Percentiles rank a stretch among this genome's conserved stretches.
Evolutionary conservation across 2,797 vertebrate genomes (phyloP).

Genomic region (Dipus sagitta): DNA sequence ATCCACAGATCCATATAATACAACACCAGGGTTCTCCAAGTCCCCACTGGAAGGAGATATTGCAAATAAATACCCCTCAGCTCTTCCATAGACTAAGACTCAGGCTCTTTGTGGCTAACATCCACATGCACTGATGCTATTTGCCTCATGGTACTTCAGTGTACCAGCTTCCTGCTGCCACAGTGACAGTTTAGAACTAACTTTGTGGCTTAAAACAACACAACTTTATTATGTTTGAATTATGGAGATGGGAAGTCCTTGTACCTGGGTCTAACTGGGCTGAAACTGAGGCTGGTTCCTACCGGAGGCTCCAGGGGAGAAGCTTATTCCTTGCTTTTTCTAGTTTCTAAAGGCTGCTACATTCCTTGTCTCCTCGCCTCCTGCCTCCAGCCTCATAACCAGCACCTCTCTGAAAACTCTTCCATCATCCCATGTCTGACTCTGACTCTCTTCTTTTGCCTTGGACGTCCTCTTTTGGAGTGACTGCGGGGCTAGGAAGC

Average conservation of each 20-base stretch:
- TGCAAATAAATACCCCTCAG: background rate
- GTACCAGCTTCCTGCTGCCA: background rate
- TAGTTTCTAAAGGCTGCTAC: background rate
- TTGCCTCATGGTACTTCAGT: background rate
- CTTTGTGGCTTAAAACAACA: constrained; percentile 4
- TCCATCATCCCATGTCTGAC: background rate
- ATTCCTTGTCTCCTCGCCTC: background rate
- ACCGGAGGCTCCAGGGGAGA: background rate
- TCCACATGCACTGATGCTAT: background rate
- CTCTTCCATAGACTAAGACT: constrained; percentile 29
- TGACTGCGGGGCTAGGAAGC: too few species aligned
- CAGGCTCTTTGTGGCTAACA: background rate
- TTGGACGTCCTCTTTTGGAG: background rate
- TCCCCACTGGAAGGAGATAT: background rate
- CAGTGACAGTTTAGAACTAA: background rate
- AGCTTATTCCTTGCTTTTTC: background rate
- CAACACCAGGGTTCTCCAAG: background rate
- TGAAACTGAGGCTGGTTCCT: constrained; percentile 15
- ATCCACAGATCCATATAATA: background rate
- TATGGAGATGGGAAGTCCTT: background rate
- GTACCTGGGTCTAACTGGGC: background rate
- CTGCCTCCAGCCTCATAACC: background rate
- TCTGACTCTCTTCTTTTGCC: background rate
- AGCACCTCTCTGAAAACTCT: background rate
- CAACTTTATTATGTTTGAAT: background rate